Evolutionary conservation across 2,888 invertebrate species (phyloP).

Genomic region (Cyclophora albipunctata): DNA sequence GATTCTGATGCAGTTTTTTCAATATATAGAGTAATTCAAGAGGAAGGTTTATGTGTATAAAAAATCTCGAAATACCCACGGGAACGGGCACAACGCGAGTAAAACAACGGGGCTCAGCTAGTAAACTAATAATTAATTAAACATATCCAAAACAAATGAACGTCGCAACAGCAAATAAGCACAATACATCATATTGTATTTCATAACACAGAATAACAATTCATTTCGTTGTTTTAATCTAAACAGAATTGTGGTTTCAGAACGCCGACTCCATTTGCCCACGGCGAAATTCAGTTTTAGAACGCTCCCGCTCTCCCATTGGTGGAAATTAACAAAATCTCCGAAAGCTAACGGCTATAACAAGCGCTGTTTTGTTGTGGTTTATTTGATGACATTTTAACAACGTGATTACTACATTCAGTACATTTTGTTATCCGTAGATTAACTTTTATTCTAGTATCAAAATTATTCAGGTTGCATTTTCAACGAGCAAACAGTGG

Average conservation of each 20-base stretch:
- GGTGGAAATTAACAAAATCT: conserved; percentile 45
- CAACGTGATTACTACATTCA: no score
- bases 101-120: no score
- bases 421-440: no score
- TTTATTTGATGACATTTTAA: conserved; percentile 4
- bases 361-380: conserved; percentile 17
- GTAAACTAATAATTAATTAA: no score
- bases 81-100: no score
- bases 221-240: conserved; percentile 43
- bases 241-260: conserved; percentile 48
- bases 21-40: no score
- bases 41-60: no score
- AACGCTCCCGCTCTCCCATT: conserved; percentile 31
- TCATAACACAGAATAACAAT: conserved; percentile 26
- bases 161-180: conserved; percentile 1
- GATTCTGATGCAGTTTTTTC: neutral
- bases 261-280: conserved; percentile 45
- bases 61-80: no score
- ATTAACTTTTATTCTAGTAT: no score
- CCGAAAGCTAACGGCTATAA: conserved; percentile 33
- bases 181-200: conserved; percentile 13
- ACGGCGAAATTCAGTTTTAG: conserved; percentile 33
- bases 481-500: no score
- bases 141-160: neutral
- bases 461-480: no score